Base-by-base conservation (phyloP, 35 echinoderm and acorn worm species). In the Chiridota heheva region DNA sequence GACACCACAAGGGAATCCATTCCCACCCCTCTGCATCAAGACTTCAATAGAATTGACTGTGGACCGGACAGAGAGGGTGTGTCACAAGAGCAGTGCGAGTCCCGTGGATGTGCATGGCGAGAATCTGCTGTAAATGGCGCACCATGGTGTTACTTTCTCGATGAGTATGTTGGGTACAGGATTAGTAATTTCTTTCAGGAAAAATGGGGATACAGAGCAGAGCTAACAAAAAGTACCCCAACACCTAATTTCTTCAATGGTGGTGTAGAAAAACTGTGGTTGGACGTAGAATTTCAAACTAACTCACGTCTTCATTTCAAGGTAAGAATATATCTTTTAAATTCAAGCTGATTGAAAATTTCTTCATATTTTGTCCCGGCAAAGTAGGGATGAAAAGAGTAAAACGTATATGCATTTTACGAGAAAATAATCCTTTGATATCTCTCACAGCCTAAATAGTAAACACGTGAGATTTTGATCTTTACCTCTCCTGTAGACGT, bases 271-370 rank as follows among this genome's bases (percentile, higher is more conserved):
- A 76, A 18, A 12, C 72, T 95, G 4, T 25, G 67, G 20, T 20
- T 89, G 8, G 91, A 89, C 42, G 56, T 95, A 3, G 91, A 95
- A 63, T 41, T 78, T 20, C 91, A 95, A 64, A 89, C 91, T 1
- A 83, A 89, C 13, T 55, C 80, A 26, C 72, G 91, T 12, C 59
- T 89, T 34, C 72, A 78, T 71, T 79, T 89, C 10, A 89, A 88
- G 91, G 85, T 95, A 49, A 57, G 55, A 35, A 18, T 8, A 22
- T 32, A 72, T 0, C 22, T 5, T 67, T 2, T 18, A 34, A 16
- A 18, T 3, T 1, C 36, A 4, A 18, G 2, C 36, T 30, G 1
- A 67, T 30, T 53, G 48, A 22, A 22, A 10, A 13, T 10, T 53
- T 22, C 10, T 53, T 53, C 10, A 22, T 22, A 53, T 10, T 53